Conservation (phyloP, 2,113 vertebrate species). For the Apaloderma vittatum region DNA sequence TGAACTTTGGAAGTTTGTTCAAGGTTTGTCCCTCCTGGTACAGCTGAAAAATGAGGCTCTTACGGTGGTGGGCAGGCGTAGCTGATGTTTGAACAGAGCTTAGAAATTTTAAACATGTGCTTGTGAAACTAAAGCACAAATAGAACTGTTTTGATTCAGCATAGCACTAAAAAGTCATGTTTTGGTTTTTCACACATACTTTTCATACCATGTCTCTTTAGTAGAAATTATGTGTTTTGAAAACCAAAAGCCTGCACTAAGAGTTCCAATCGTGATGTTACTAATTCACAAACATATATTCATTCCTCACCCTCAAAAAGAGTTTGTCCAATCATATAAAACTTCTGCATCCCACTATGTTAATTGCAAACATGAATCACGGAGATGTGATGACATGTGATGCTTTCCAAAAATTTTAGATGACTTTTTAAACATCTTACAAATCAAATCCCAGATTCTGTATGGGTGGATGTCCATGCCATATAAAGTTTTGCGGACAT, state of each 20-base stretch:
- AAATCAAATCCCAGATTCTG: background rate
- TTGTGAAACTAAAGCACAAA: slow-evolving; percentile 39
- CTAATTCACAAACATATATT: background rate
- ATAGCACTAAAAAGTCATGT: background rate
- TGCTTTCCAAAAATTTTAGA: background rate
- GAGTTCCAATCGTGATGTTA: background rate
- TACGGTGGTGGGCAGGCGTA: slow-evolving; percentile 11
- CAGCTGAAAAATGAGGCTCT: background rate
- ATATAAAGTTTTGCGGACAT: background rate
- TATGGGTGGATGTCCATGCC: background rate
- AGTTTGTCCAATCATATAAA: background rate
- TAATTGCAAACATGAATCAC: background rate
- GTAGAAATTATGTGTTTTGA: background rate
- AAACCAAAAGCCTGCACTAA: background rate
- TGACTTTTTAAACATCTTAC: background rate
- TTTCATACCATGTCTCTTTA: background rate
- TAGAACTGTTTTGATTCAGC: background rate
- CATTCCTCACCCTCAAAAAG: background rate
- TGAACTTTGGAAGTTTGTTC: background rate
- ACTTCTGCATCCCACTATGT: background rate
- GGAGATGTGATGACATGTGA: background rate
- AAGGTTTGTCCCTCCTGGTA: background rate
- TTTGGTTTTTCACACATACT: background rate
- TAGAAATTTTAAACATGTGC: slow-evolving; percentile 18
- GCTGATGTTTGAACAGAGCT: slow-evolving; percentile 5